A percentile compares a stretch with the other conserved stretches of the same genome.
Conservation (phyloP, 2,888 invertebrate genomes). For the Thymelicus sylvestris region DNA sequence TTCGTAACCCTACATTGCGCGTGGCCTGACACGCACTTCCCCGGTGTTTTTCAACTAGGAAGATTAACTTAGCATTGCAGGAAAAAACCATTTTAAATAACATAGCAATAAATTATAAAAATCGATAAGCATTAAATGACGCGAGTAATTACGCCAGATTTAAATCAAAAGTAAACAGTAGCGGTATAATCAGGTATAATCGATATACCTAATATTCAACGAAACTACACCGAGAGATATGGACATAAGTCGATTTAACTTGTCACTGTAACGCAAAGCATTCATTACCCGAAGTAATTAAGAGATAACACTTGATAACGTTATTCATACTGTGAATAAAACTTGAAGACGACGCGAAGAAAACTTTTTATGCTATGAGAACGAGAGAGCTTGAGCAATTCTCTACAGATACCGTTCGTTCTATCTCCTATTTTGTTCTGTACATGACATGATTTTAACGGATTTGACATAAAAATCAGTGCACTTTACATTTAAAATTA, state of each 20-base stretch:
- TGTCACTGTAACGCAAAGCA: conserved; percentile 18
- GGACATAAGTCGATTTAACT: conserved; percentile 18
- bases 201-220: neutral
- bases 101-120: conserved; percentile 1
- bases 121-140: neutral
- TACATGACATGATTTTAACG: conserved; percentile 19
- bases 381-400: conserved; percentile 6
- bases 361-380: neutral
- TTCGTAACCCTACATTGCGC: too few relatives aligned
- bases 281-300: conserved; percentile 23
- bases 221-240: conserved; percentile 9
- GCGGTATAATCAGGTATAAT: conserved; percentile 9
- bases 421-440: neutral
- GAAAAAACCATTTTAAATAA: neutral
- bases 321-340: neutral
- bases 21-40: too few relatives aligned
- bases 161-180: conserved; percentile 15
- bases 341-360: neutral
- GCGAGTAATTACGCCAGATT: conserved; percentile 8
- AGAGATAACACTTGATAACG: conserved; percentile 12
- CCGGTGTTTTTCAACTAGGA: too few relatives aligned
- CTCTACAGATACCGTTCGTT: conserved; percentile 2
- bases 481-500: conserved; percentile 21
- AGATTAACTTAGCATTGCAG: too few relatives aligned
- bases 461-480: conserved; percentile 24